Conservation (phyloP, 2,113 vertebrate species). For the Oreochromis spilurus region DNA sequence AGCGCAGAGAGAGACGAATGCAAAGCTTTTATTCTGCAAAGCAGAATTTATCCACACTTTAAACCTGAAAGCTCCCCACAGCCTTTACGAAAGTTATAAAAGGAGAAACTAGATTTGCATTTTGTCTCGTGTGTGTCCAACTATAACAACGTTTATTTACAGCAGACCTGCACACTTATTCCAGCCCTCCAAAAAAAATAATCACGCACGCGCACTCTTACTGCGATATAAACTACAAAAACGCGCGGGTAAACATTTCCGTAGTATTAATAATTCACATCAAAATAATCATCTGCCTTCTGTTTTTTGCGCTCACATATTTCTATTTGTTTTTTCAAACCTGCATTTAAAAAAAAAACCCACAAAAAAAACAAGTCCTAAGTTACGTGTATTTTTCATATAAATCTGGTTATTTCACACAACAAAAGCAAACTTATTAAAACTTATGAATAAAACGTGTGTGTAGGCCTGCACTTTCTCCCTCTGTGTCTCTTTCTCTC, state of each 20-base stretch:
- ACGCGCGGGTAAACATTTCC: not conserved
- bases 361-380: accelerated
- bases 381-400: not conserved
- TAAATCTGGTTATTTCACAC: not conserved
- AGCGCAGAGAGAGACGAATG: not conserved
- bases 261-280: not conserved
- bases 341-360: not conserved
- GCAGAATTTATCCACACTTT: not conserved
- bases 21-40: not conserved
- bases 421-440: not conserved
- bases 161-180: not conserved
- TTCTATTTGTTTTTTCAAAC: not conserved
- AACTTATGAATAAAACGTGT: not conserved
- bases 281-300: not conserved
- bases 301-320: not conserved
- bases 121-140: not conserved
- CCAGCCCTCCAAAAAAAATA: not conserved
- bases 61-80: not conserved
- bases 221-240: not conserved
- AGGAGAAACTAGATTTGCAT: not conserved
- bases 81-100: not conserved
- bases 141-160: not conserved
- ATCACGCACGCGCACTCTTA: not conserved
- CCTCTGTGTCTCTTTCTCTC: accelerated
- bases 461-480: not conserved